Evolutionary conservation across 64 coral and sea anemone species (phyloP).

Genomic region (Trachythela sp.): DNA sequence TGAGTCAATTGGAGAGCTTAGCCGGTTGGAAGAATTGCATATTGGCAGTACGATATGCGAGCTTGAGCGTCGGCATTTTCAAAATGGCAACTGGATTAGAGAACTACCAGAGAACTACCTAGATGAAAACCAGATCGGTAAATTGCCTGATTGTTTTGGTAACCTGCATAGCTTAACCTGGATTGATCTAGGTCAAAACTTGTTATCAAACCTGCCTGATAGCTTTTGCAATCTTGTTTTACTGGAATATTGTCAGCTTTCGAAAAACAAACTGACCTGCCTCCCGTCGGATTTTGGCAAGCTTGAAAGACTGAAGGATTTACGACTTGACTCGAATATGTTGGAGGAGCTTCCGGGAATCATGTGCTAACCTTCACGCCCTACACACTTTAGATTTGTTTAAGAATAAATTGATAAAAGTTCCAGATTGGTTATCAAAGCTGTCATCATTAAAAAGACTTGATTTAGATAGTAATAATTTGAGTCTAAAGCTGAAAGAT

Average conservation of each 20-base stretch:
- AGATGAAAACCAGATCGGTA: slow-evolving; percentile 79
- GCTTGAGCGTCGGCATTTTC: slow-evolving; percentile 87
- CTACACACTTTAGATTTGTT: slow-evolving; percentile 87
- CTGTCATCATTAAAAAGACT: slow-evolving; percentile 72
- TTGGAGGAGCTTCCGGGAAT: slow-evolving; percentile 56
- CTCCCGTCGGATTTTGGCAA: slow-evolving; percentile 85
- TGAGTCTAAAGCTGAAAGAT: slow-evolving; percentile 73
- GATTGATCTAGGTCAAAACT: slow-evolving; percentile 91
- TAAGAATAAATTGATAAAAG: slow-evolving; percentile 58
- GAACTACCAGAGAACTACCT: slow-evolving; percentile 66
- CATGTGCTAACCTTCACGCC: slow-evolving; percentile 63
- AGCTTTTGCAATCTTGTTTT: slow-evolving; percentile 70
- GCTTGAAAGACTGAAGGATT: slow-evolving; percentile 56
- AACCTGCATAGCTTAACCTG: slow-evolving; percentile 68
- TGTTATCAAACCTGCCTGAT: slow-evolving; percentile 53
- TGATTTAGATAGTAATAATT: slow-evolving; percentile 86
- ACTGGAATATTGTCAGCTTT: slow-evolving; percentile 90
- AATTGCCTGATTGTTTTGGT: slow-evolving; percentile 74
- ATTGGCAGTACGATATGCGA: slow-evolving; percentile 91
- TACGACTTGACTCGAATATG: slow-evolving; percentile 69
- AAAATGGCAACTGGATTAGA: slow-evolving; percentile 92
- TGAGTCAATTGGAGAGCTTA: slow-evolving; percentile 68
- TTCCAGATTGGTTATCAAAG: slow-evolving; percentile 66
- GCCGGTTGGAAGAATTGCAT: slow-evolving; percentile 59
- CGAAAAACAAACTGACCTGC: slow-evolving; percentile 61